Base-by-base conservation (phyloP, 2,797 vertebrate species). In the Antrozous pallidus region DNA sequence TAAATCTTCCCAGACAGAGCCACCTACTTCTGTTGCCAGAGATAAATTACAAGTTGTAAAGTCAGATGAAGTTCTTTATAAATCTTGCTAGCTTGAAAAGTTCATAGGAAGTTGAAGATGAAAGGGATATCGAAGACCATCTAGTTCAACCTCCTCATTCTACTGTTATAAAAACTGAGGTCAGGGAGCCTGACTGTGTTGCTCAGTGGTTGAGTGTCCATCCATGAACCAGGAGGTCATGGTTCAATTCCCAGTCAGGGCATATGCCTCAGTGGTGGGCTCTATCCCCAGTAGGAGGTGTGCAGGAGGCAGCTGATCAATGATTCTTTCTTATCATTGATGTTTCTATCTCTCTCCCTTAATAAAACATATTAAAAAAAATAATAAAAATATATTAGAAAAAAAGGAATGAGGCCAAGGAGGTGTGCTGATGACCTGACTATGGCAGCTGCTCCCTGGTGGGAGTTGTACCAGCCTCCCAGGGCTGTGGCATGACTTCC, bases 21-120 rank as follows among this genome's bases (percentile, higher is more conserved):
- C 83, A 90, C 93, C 84, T 54, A 69, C 69, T 94, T 56, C 49
- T 22, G 47, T 85, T 22, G 3, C 33, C 42, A 84, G 70, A 94
- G 94, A 92, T 90, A 93, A 88, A 96, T 16, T 83, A 38, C 16
- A 13, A 13, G 91, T 92, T 83, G 91, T 97, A 94, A 94, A 94
- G 89, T 47, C 86, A 91, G 95, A 94, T 63, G 91, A 92, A 94
- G 82, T 51, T 94, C 86, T 63, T 38, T 45, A 71, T 94, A 86
- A 95, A 81, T 96, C 94, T 91, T 83, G 67, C 42, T 24, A 84
- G 83, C 61, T 84, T 61, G 33, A 81, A 56, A 74, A 85, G 83
- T 83, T 4, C 7, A 58, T 63, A 81, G 80, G 67, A 86, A 49
- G 49, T 79, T 69, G 75, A 77, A 89, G 67, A 88, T 73, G 92